A percentile compares a stretch with the other conserved stretches of the same genome.
Evolutionary conservation across 2,888 invertebrate genomes (phyloP).

Genomic region (Allygus modestus): DNA sequence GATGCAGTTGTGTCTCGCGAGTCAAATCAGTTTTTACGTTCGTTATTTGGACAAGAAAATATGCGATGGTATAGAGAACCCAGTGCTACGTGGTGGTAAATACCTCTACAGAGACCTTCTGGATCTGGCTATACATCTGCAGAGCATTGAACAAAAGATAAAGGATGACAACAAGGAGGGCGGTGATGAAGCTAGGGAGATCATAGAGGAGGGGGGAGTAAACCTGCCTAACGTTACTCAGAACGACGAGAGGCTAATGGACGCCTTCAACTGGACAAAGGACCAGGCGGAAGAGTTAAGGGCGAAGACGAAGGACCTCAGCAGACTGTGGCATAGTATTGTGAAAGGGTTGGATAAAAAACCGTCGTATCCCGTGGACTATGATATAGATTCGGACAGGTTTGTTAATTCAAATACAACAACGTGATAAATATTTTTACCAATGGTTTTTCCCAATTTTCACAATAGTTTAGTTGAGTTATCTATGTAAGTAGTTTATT

Average conservation of each 20-base stretch:
- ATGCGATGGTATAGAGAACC: conserved; percentile 31
- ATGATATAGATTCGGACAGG: conserved; percentile 37
- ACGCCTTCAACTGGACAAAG: conserved; percentile 38
- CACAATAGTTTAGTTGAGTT: too few relatives aligned
- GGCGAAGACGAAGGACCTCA: not conserved
- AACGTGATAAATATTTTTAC: too few relatives aligned
- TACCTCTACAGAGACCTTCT: conserved; percentile 38
- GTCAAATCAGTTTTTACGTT: conserved; percentile 30
- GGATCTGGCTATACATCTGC: conserved; percentile 7
- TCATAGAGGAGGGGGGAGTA: conserved; percentile 36
- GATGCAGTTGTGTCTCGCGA: not conserved
- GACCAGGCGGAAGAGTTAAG: conserved; percentile 40
- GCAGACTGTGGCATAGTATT: not conserved
- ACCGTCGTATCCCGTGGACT: conserved; percentile 7
- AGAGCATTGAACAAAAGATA: not conserved
- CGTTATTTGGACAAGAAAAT: conserved; percentile 42
- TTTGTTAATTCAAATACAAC: conserved; percentile 20
- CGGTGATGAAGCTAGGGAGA: not conserved
- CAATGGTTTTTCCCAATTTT: too few relatives aligned
- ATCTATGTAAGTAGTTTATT: too few relatives aligned
- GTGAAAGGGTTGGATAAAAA: not conserved
- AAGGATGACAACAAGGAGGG: conserved; percentile 16
- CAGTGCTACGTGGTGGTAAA: conserved; percentile 35
- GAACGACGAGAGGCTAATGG: conserved; percentile 23
- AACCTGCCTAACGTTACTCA: conserved; percentile 33